A percentile compares a stretch with the other conserved stretches of the same genome.
phyloP scores from a whole-genome alignment of 2,797 vertebrate species.

The Clangula hyemalis region DNA sequence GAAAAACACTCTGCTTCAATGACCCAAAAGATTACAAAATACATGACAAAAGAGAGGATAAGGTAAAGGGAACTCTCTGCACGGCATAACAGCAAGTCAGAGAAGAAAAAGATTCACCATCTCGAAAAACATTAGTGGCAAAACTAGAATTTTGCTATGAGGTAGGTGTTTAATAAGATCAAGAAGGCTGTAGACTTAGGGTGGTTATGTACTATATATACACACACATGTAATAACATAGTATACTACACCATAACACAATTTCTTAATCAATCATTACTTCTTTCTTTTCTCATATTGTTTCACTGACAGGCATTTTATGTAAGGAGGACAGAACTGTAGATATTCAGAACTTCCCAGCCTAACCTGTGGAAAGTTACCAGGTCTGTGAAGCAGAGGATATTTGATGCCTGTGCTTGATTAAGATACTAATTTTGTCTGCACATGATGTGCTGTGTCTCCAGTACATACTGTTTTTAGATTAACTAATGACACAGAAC shows the following conservation, averaged over 20 bases:
- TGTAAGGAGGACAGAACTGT: background rate
- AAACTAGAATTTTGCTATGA: background rate
- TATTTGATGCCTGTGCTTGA: background rate
- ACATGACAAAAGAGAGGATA: background rate
- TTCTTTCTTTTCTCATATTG: background rate
- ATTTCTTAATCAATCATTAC: background rate
- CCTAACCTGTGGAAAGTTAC: background rate
- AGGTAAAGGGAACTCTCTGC: background rate
- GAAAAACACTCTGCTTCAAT: background rate
- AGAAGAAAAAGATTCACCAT: background rate
- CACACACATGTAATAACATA: background rate
- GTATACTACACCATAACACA: background rate
- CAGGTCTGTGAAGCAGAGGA: background rate
- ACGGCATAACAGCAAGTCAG: background rate
- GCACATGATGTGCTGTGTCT: background rate
- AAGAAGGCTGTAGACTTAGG: background rate
- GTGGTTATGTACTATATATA: background rate
- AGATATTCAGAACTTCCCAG: background rate
- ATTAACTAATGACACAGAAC: background rate
- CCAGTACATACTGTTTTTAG: background rate
- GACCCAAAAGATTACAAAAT: background rate
- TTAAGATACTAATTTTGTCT: background rate
- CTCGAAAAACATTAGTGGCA: background rate
- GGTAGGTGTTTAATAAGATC: background rate
- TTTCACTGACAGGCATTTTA: background rate